Base-by-base conservation (phyloP, 1,140 invertebrate genomes). In the Hycleus cichorii region DNA sequence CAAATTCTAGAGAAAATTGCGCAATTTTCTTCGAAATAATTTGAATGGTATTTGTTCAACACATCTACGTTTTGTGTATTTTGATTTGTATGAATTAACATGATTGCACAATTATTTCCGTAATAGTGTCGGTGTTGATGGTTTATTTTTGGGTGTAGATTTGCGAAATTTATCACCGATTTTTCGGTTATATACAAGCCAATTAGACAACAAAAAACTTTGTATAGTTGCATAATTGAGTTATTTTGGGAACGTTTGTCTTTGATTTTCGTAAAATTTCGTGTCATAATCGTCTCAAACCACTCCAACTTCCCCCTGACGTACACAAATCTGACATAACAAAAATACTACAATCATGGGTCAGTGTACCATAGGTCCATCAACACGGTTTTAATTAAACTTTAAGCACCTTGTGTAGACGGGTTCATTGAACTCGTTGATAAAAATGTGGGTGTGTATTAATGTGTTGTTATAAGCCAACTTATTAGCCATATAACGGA, bases 391-490 rank as follows among this genome's bases (percentile, higher is more conserved):
- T 39, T 42, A 55, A 46, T 42, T 55, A 39, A 44, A 47, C 32
- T 55, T 46, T 39, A 44, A 24, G 10, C 27, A 24, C 24, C 46
- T 47, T 12, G 46, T 26, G 25, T 11, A 26, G 32, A 8, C 11
- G 44, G 25, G 52, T 42, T 55, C 44, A 40, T 47, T 55, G 52
- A n/a, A 42, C 52, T 55, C 44, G 18, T 7, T 32, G 32, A 32
- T 32, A 32, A 32, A 4, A 5, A 25, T 55, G 45, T 57, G 48
- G 54, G 47, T 57, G 46, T 57, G 47, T 49, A 57, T 39, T 47
- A 48, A 46, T 48, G 46, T 47, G 43, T 58, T 39, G 32, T 45
- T n/a, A 25, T 47, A 32, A 32, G 32, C 32, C 32, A 7, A 32
- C 32, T 5, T 32, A 32, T 32, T 32, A 32, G 32, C 32, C 47